Evolutionary conservation across 1,140 invertebrate species (phyloP).

Genomic region (Uloborus diversus): DNA sequence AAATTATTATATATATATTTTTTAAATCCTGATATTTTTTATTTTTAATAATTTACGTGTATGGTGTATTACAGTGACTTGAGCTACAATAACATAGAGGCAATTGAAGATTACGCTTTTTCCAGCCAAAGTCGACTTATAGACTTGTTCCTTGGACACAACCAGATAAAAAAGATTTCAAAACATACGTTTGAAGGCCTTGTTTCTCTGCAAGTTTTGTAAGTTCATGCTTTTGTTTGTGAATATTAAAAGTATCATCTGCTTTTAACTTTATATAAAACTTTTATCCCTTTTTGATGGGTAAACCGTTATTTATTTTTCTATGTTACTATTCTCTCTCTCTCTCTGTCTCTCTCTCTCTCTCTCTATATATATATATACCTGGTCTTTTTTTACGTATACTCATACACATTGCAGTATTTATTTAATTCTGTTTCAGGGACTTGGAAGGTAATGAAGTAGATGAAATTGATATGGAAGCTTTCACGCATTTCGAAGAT

Average conservation of each 20-base stretch:
- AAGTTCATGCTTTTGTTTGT: constrained; percentile 8
- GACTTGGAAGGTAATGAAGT: constrained; percentile 90
- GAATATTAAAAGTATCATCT: no score
- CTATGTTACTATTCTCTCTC: no score
- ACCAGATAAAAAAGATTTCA: constrained; percentile 78
- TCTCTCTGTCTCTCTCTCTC: no score
- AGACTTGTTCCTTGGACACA: constrained; percentile 85
- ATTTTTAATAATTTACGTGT: constrained; percentile 42
- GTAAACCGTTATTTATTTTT: no score
- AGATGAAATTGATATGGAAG: constrained; percentile 81
- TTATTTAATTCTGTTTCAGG: constrained; percentile 19
- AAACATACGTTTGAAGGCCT: constrained; percentile 83
- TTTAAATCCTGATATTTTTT: no score
- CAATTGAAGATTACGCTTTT: constrained; percentile 75
- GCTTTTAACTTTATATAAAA: no score
- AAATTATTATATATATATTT: no score
- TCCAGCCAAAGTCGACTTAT: constrained; percentile 76
- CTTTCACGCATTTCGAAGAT: constrained; percentile 79
- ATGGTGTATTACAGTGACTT: constrained; percentile 76
- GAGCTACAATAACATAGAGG: constrained; percentile 81
- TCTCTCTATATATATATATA: no score
- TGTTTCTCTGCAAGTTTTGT: constrained; percentile 80
- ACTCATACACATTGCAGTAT: neutral
- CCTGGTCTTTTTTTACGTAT: neutral
- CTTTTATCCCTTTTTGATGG: no score